phyloP scores from a whole-genome alignment of 2,113 vertebrate species.

The Halichoerus grypus region DNA sequence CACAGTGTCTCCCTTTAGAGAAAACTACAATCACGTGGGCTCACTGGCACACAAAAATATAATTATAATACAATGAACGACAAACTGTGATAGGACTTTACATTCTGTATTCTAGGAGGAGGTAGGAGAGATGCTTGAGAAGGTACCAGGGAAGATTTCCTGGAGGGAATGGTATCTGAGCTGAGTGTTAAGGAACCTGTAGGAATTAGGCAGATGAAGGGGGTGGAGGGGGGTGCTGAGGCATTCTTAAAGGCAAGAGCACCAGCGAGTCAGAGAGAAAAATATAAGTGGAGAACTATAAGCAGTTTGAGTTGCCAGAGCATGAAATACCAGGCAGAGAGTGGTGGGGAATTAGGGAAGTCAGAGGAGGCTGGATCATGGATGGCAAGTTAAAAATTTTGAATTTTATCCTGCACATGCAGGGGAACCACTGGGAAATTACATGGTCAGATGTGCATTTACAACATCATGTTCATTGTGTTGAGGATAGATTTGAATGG shows the following conservation, averaged over 20 bases:
- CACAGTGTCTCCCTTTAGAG: background rate
- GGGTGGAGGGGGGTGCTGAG: background rate
- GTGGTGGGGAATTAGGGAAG: background rate
- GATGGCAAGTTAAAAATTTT: background rate
- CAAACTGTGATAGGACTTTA: background rate
- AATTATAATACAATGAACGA: background rate
- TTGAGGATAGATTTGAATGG: background rate
- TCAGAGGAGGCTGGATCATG: background rate
- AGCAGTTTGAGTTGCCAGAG: background rate
- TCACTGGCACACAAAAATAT: background rate
- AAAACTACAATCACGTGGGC: background rate
- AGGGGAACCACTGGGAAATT: background rate
- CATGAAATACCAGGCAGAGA: background rate
- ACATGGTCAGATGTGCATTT: background rate
- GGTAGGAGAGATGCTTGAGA: background rate
- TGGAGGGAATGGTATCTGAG: background rate
- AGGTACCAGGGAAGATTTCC: conserved; percentile 21
- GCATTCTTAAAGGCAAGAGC: background rate
- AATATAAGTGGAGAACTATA: background rate
- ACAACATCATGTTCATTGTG: background rate
- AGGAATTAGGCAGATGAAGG: conserved; percentile 5
- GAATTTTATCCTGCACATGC: background rate
- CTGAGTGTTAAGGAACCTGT: background rate
- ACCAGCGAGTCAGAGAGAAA: background rate
- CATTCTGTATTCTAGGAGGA: background rate